These are phyloP conservation scores for Craniophora ligustri DNA, from an alignment of 2,888 invertebrate species.

Conservation along the genomic window DNA sequence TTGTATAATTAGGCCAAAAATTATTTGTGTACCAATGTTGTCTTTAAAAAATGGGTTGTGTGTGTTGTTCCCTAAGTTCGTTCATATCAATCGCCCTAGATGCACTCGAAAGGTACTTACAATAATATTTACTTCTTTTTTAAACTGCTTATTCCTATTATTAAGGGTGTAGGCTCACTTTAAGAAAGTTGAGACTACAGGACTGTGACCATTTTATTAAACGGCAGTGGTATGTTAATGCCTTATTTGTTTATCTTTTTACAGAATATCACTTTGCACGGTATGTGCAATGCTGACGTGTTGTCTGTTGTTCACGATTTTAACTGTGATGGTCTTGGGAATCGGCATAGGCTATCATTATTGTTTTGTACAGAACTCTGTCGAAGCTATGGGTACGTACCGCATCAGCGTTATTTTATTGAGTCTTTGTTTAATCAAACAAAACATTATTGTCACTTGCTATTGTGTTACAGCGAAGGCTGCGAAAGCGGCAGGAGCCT, in stretches of 20 bases:
- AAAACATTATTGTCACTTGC: neutral
- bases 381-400: slow-evolving; percentile 73
- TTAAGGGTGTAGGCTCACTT: no score
- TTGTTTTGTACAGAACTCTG: slow-evolving; percentile 75
- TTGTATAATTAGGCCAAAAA: slow-evolving; percentile 37
- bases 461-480: slow-evolving; percentile 62
- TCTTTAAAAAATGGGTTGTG: slow-evolving; percentile 76
- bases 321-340: slow-evolving; percentile 73
- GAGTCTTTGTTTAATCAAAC: no score
- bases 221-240: no score
- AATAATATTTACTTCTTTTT: neutral
- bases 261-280: slow-evolving; percentile 80
- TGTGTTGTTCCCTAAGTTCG: slow-evolving; percentile 78
- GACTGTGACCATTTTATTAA: no score
- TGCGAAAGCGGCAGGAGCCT: slow-evolving; percentile 66
- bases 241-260: slow-evolving; percentile 34
- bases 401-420: neutral
- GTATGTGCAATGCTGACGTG: slow-evolving; percentile 80
- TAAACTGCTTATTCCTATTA: no score
- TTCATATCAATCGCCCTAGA: slow-evolving; percentile 76
- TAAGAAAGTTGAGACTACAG: no score
- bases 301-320: slow-evolving; percentile 74
- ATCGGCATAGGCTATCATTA: slow-evolving; percentile 83
- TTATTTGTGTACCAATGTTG: slow-evolving; percentile 54
- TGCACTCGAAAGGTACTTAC: slow-evolving; percentile 77